phyloP scores from a whole-genome alignment of 2,888 invertebrate species.

The Rhodophaea formosa region DNA sequence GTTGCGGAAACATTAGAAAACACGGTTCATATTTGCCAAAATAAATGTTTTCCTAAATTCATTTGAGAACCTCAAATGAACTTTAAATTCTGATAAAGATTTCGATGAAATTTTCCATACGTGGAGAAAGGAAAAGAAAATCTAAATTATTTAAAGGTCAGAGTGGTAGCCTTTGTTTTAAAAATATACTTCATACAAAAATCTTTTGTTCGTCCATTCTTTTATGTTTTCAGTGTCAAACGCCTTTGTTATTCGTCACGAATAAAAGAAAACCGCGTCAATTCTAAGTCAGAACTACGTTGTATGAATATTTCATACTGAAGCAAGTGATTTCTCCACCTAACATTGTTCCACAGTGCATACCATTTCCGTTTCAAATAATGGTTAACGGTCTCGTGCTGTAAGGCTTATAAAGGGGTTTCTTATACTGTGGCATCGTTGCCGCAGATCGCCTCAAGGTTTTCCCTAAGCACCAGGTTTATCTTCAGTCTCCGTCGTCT shows the following conservation, averaged over 20 bases:
- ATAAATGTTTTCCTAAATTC: too few relatives aligned
- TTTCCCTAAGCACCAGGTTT: background rate
- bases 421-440: constrained; percentile 1
- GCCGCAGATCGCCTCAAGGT: constrained; percentile 1
- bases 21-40: too few relatives aligned
- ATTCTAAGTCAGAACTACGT: constrained; percentile 10
- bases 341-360: constrained; percentile 1
- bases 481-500: constrained; percentile 7
- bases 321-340: constrained; percentile 18
- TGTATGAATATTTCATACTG: constrained; percentile 22
- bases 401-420: background rate
- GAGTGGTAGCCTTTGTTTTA: background rate
- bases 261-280: constrained; percentile 18
- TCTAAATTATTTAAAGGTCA: background rate
- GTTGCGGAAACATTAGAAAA: too few relatives aligned
- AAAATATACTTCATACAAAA: background rate
- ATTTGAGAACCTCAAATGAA: too few relatives aligned
- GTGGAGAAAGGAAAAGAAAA: background rate
- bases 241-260: constrained; percentile 13
- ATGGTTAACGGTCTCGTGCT: background rate
- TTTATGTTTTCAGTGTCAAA: constrained; percentile 8
- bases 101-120: too few relatives aligned
- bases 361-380: background rate
- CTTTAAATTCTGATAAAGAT: too few relatives aligned
- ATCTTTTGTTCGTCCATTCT: background rate